Percentiles rank a stretch among this genome's conserved stretches.
These are phyloP conservation scores for Oreohelix idahoensis DNA, from an alignment of 1,140 invertebrate species.

Conservation along the genomic window DNA sequence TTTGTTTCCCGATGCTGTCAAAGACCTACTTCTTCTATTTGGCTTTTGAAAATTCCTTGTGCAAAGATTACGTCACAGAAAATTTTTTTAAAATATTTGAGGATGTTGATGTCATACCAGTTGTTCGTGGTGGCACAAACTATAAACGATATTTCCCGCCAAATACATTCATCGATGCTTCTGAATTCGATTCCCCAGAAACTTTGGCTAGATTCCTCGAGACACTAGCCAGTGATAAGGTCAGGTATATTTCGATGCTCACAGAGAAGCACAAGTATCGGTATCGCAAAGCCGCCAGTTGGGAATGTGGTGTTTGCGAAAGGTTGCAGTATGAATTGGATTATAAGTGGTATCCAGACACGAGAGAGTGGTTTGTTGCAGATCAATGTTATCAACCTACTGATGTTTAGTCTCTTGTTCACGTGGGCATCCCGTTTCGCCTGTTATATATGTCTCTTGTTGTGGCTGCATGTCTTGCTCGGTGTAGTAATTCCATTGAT, in stretches of 20 bases:
- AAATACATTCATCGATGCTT: slow-evolving; percentile 38
- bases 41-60: slow-evolving; percentile 88
- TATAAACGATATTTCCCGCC: slow-evolving; percentile 20
- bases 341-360: background rate
- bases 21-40: slow-evolving; percentile 67
- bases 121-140: slow-evolving; percentile 25
- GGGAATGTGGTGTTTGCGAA: background rate
- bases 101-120: slow-evolving; percentile 31
- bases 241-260: slow-evolving; percentile 25
- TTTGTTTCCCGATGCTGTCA: slow-evolving; percentile 36
- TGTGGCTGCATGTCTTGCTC: no score
- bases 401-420: background rate
- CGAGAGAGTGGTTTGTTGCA: background rate
- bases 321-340: background rate
- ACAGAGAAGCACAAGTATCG: slow-evolving; percentile 29
- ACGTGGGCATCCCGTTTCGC: no score
- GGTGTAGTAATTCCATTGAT: no score
- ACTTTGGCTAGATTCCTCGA: slow-evolving; percentile 29
- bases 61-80: slow-evolving; percentile 95
- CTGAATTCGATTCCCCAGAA: slow-evolving; percentile 40
- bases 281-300: background rate
- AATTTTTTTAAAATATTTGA: slow-evolving; percentile 84
- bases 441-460: no score
- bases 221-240: slow-evolving; percentile 22
- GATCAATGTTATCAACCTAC: background rate